Evolutionary conservation across 2,113 vertebrate species (phyloP).

Genomic region (Hyaena hyaena): DNA sequence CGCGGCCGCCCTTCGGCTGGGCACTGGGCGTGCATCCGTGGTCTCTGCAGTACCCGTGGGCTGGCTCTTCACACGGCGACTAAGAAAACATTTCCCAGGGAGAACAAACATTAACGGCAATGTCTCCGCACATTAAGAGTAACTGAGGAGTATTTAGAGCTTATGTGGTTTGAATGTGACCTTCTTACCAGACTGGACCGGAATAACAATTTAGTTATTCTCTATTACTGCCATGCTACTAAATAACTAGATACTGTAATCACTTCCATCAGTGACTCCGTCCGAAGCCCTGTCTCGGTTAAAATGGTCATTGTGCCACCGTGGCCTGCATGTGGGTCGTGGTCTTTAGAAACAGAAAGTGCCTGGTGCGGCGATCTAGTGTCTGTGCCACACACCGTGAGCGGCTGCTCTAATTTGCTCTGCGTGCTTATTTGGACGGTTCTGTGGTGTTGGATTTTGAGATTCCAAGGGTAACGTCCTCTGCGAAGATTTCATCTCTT

Average conservation of each 20-base stretch:
- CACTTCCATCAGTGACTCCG: constrained; percentile 41
- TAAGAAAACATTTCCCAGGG: constrained; percentile 20
- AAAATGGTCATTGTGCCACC: constrained; percentile 27
- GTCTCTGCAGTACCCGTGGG: not conserved
- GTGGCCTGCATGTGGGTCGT: not conserved
- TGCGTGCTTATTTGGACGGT: constrained; percentile 53
- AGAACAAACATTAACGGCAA: not conserved
- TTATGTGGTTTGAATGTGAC: constrained; percentile 55
- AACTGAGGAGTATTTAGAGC: constrained; percentile 20
- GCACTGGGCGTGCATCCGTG: not conserved
- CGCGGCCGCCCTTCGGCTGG: fast-evolving
- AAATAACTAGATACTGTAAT: constrained; percentile 65
- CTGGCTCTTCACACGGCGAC: fast-evolving
- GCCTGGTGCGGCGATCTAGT: constrained; percentile 40
- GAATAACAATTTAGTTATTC: constrained; percentile 67
- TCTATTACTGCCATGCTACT: constrained; percentile 31
- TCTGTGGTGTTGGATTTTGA: constrained; percentile 59
- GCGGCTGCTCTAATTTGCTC: constrained; percentile 58
- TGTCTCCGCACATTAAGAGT: not conserved
- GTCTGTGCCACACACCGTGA: constrained; percentile 59
- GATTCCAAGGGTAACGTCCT: constrained; percentile 45
- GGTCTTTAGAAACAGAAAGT: constrained; percentile 61
- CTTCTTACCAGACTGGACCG: constrained; percentile 31
- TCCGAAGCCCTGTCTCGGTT: constrained; percentile 2
- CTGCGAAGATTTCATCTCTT: constrained; percentile 36